These are phyloP conservation scores for Penaeus chinensis DNA, from an alignment of 1,140 invertebrate species.

Conservation along the genomic window DNA sequence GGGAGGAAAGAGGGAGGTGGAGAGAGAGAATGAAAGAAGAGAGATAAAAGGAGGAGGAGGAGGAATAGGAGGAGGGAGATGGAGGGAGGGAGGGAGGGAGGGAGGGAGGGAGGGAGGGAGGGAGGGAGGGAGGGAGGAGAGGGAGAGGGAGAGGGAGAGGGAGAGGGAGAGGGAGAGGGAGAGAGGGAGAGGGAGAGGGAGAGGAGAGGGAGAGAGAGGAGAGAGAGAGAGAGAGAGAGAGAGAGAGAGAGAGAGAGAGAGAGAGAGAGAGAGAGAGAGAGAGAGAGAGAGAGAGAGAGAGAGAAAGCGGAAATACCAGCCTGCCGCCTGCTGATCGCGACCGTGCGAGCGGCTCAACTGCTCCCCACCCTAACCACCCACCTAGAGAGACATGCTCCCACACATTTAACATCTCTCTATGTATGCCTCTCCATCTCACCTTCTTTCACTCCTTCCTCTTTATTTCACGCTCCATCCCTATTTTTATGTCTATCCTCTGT, in stretches of 20 bases:
- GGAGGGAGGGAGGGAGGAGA: neutral
- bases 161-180: neutral
- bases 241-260: slow-evolving; percentile 18
- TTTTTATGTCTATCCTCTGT: neutral
- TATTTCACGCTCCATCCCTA: neutral
- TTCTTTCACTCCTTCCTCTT: neutral
- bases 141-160: slow-evolving; percentile 3
- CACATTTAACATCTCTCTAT: neutral
- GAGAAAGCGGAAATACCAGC: neutral
- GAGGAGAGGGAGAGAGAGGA: neutral
- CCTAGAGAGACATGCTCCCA: neutral
- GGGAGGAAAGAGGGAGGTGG: neutral
- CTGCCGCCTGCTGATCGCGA: neutral
- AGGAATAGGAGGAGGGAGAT: neutral
- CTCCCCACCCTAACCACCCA: neutral
- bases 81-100: neutral
- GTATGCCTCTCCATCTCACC: neutral
- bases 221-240: slow-evolving; percentile 20
- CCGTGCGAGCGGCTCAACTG: no score
- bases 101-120: no score
- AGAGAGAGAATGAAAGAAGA: neutral
- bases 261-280: slow-evolving; percentile 18
- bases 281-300: slow-evolving; percentile 30
- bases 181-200: slow-evolving; percentile 12
- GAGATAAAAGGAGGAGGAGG: neutral